phyloP scores from a whole-genome alignment of 2,113 vertebrate species.

The Saccopteryx bilineata region DNA sequence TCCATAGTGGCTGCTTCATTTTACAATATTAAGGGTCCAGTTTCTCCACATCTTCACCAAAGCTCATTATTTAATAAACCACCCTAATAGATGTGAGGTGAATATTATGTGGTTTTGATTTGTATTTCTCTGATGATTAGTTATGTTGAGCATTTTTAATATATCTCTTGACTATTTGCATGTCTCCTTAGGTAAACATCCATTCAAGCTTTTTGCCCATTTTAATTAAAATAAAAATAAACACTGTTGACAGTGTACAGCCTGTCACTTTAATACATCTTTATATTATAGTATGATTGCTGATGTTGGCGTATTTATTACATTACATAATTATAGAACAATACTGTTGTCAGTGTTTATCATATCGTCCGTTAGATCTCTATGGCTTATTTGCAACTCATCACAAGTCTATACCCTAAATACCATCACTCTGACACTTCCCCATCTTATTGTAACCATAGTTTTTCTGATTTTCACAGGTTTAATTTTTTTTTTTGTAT shows the following conservation, averaged over 20 bases:
- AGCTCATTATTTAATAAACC: not conserved
- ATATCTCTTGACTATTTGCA: not conserved
- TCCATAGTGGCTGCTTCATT: not conserved
- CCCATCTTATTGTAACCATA: not conserved
- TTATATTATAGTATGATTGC: not conserved
- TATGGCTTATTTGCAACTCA: not conserved
- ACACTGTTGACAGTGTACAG: not conserved
- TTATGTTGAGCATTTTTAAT: not conserved
- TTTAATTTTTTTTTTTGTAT: not conserved
- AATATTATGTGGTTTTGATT: not conserved
- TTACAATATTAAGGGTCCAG: not conserved
- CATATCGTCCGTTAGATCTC: not conserved
- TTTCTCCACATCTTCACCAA: not conserved
- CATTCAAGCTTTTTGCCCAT: not conserved
- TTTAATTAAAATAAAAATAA: not conserved
- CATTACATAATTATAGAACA: not conserved
- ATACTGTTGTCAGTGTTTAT: not conserved
- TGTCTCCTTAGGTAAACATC: not conserved
- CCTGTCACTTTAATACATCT: not conserved
- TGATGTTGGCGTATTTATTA: not conserved
- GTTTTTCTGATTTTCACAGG: not conserved
- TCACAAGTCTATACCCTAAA: not conserved
- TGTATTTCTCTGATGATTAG: not conserved
- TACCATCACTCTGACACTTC: not conserved
- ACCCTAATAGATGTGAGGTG: not conserved